phyloP scores from a whole-genome alignment of 2,113 vertebrate species.

The Tricholaema leucomelas region DNA sequence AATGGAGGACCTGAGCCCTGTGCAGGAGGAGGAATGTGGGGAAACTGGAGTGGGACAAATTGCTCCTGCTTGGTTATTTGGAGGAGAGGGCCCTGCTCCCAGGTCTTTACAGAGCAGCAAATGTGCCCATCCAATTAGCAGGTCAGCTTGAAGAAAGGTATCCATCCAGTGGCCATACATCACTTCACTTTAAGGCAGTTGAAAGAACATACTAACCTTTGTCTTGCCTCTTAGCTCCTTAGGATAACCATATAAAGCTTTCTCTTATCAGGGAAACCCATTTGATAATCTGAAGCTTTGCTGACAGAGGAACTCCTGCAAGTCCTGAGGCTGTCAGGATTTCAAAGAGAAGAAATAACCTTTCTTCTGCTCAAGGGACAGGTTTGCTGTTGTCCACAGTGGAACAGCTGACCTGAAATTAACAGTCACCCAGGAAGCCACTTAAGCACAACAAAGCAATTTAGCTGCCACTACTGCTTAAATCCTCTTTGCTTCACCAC shows the following conservation, averaged over 20 bases:
- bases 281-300: background rate
- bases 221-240: background rate
- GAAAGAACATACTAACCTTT: background rate
- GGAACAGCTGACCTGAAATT: background rate
- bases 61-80: background rate
- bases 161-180: background rate
- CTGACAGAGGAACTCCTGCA: background rate
- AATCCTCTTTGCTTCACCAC: background rate
- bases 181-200: background rate
- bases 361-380: background rate
- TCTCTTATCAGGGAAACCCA: background rate
- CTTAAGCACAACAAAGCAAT: background rate
- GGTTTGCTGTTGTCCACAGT: background rate
- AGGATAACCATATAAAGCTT: background rate
- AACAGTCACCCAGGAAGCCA: background rate
- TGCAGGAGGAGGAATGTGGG: background rate
- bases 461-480: background rate
- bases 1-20: background rate
- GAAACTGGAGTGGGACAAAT: background rate
- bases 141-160: background rate
- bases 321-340: background rate
- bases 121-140: background rate
- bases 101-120: background rate
- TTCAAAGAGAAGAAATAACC: background rate
- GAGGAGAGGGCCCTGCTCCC: background rate